These are phyloP conservation scores for Motacilla alba DNA, from an alignment of 2,113 vertebrate genomes.

Conservation along the genomic window DNA sequence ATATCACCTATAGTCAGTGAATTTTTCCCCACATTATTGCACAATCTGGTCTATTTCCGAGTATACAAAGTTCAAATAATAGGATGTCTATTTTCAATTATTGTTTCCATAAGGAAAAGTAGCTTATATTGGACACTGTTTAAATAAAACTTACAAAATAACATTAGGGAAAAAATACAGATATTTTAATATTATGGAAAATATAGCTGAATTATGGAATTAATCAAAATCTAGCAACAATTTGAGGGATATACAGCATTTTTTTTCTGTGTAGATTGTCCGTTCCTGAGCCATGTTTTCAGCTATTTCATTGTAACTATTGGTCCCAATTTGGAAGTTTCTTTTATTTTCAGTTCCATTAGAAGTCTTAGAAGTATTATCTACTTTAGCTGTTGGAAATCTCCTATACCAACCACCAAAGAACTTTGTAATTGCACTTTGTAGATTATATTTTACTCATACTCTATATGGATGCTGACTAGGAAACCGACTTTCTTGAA, in stretches of 20 bases:
- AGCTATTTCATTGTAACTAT: background rate
- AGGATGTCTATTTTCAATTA: background rate
- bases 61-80: background rate
- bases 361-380: background rate
- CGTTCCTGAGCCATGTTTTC: background rate
- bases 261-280: background rate
- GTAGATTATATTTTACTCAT: background rate
- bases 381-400: background rate
- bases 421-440: background rate
- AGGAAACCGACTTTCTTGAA: slow-evolving; percentile 15
- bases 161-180: background rate
- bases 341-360: background rate
- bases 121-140: background rate
- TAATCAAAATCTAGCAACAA: background rate
- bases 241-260: background rate
- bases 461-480: background rate
- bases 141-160: slow-evolving; percentile 9
- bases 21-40: background rate
- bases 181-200: background rate
- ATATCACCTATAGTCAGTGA: background rate
- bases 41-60: background rate
- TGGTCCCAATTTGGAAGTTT: background rate
- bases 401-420: background rate
- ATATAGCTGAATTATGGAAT: background rate
- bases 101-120: background rate